Evolutionary conservation across 2,797 vertebrate genomes (phyloP).

Genomic region (Adelosebastes latens): DNA sequence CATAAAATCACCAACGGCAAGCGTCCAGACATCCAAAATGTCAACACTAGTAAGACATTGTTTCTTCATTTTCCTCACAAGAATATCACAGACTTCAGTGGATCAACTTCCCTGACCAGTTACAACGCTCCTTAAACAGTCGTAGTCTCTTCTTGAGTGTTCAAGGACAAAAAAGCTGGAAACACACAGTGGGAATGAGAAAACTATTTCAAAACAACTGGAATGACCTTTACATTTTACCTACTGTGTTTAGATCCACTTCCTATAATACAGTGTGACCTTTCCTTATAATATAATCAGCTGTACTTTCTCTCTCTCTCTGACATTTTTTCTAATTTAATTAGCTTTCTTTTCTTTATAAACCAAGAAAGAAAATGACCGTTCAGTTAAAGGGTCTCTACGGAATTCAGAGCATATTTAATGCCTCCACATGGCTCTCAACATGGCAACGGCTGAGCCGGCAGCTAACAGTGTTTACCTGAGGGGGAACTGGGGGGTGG

Average conservation of each 20-base stretch:
- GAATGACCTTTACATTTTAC: conserved; percentile 20
- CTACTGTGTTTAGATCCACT: neutral
- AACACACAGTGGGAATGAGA: neutral
- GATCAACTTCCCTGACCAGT: neutral
- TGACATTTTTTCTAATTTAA: conserved; percentile 22
- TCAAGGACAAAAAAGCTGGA: neutral
- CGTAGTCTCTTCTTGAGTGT: neutral
- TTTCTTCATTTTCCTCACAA: neutral
- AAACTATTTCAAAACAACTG: neutral
- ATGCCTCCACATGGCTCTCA: neutral
- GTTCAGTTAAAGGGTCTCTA: neutral
- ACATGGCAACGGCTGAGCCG: too few species aligned
- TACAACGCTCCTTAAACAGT: neutral
- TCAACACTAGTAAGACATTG: conserved; percentile 79
- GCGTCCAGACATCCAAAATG: conserved; percentile 75
- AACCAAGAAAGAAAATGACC: neutral
- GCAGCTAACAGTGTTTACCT: too few species aligned
- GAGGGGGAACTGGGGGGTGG: too few species aligned
- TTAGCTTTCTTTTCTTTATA: neutral
- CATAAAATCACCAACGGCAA: conserved; percentile 73
- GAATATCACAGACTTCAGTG: neutral
- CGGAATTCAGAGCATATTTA: neutral
- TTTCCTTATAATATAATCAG: conserved; percentile 28
- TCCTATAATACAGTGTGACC: conserved; percentile 1
- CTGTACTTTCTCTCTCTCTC: neutral